Base-by-base conservation (phyloP, 2,113 vertebrate species). In the Chiloscyllium plagiosum region DNA sequence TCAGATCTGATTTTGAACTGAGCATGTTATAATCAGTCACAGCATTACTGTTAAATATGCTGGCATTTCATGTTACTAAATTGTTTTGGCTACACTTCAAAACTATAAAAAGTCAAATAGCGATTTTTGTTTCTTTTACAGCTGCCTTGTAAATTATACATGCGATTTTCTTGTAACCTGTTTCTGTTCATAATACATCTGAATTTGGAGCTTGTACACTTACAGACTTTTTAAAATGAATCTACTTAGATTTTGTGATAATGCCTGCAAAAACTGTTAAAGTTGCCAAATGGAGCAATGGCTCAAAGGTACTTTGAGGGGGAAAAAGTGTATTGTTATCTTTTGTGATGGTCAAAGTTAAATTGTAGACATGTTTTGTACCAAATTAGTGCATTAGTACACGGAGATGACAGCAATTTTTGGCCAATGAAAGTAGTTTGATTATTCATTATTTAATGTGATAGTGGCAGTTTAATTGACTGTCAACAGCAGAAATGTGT, bases 401-500 rank as follows among this genome's bases (percentile, higher is more conserved):
- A 20, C 47, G 37, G 66, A 69, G n/a, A 47, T 37, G 10, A 47
- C 22, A 47, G 22, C 47, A 69, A 26, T 70, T 70, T 47, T 42
- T 83, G 80, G 80, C 20, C 37, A 42, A 47, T 47, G 15, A 83
- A 83, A 83, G 19, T 83, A 83, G 37, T 83, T 42, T 83, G 95
- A 96, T 96, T 97, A 76, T 97, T 97, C 97, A 96, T 96, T 97
- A 96, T 97, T 97, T 96, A 50, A 15, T 97, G 96, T 96, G 96
- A 96, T 96, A 97, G 96, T 97, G 97, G 97, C 97, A 96, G 97
- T 96, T 96, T 97, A 97, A 97, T 97, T 97, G 96, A 96, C 96
- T 96, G 96, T 97, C 96, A 97, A 96, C 97, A 97, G 97, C 97
- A 97, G 96, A 97, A 97, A 96, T 97, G 97, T 96, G 96, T 96